Evolutionary conservation across 2,113 vertebrate genomes (phyloP).

Genomic region (Malaclemys terrapin): DNA sequence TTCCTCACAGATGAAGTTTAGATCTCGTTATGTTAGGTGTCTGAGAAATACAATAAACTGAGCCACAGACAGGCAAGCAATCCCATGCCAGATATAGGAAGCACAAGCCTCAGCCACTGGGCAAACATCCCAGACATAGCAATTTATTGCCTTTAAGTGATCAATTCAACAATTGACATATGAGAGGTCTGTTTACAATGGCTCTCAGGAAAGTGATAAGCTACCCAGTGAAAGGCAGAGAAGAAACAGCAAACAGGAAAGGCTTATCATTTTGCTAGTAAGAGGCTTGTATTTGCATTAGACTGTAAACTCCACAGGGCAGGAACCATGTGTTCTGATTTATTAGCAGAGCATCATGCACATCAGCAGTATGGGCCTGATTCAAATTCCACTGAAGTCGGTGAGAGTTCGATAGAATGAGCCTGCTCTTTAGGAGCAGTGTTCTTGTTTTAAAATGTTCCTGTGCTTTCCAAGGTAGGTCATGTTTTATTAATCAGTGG

Average conservation of each 20-base stretch:
- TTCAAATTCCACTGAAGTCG: background rate
- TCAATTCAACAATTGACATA: background rate
- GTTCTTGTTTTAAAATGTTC: background rate
- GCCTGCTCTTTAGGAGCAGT: background rate
- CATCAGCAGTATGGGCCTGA: background rate
- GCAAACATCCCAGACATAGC: background rate
- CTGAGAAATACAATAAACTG: background rate
- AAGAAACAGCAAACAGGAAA: background rate
- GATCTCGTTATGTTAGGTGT: background rate
- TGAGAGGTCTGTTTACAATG: background rate
- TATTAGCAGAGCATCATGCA: background rate
- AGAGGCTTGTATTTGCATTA: background rate
- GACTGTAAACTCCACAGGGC: background rate
- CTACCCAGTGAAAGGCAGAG: slow-evolving; percentile 27
- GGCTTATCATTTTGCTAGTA: background rate
- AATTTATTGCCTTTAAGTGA: slow-evolving; percentile 22
- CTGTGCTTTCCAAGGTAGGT: background rate
- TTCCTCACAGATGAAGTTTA: background rate
- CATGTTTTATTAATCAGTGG: background rate
- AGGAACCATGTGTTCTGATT: background rate
- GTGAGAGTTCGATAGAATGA: background rate
- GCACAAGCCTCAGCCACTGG: background rate
- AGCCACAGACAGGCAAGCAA: background rate
- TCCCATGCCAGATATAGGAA: background rate
- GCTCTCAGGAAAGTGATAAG: background rate